Percentiles rank a stretch among this genome's conserved stretches.
phyloP scores from a whole-genome alignment of 92 coral and sea anemone species.

The Isaurus tuberculatus region DNA sequence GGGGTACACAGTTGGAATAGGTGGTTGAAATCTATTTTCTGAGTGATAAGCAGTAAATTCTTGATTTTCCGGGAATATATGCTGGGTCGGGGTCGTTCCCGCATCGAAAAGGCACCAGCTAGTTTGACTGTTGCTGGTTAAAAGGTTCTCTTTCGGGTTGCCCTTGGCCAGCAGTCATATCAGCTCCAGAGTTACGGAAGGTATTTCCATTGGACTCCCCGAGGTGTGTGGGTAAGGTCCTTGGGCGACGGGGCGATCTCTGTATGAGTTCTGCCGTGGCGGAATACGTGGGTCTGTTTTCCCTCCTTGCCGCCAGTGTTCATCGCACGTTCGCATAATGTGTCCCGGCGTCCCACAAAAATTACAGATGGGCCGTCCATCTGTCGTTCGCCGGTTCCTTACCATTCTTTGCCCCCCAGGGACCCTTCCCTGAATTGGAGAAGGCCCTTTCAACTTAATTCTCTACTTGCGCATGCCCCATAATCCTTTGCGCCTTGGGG shows the following conservation, averaged over 20 bases:
- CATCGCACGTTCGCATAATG: background rate
- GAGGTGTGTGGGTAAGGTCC: background rate
- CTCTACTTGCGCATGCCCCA: no score
- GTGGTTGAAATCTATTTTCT: background rate
- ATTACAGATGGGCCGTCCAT: conserved; percentile 9
- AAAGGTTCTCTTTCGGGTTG: background rate
- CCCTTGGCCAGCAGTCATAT: background rate
- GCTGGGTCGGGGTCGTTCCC: background rate
- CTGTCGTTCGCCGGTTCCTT: conserved; percentile 1
- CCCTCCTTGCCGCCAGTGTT: background rate
- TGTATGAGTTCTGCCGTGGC: background rate
- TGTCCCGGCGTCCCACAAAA: background rate
- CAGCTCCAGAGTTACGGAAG: background rate
- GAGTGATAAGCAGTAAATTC: background rate
- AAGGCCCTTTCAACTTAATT: conserved; percentile 1
- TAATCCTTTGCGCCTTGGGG: no score
- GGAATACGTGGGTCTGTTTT: background rate
- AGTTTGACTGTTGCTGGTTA: conserved; percentile 8
- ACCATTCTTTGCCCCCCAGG: background rate
- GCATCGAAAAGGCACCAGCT: background rate
- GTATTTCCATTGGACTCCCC: background rate
- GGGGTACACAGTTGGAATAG: background rate
- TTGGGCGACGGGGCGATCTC: background rate
- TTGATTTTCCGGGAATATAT: background rate
- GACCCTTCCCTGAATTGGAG: conserved; percentile 1